phyloP scores from a whole-genome alignment of 2,888 invertebrate species.

The Lapara coniferarum region DNA sequence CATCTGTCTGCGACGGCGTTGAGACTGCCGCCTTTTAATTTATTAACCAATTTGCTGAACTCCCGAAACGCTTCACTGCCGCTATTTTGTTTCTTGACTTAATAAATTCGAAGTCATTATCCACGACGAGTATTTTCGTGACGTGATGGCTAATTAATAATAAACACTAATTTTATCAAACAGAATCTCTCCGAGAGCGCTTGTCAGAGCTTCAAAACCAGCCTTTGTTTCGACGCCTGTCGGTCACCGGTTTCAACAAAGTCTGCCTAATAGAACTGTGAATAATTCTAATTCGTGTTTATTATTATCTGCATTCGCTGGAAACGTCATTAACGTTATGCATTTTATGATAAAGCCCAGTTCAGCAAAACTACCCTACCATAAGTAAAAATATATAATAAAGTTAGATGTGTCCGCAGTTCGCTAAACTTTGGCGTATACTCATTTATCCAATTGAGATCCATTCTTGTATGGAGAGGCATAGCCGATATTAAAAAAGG shows the following conservation, averaged over 20 bases:
- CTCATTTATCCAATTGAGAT: no score
- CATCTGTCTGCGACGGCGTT: slow-evolving; percentile 79
- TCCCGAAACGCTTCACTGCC: slow-evolving; percentile 68
- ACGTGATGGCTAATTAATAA: slow-evolving; percentile 56
- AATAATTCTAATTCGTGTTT: neutral
- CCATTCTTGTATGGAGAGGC: no score
- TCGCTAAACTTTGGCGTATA: no score
- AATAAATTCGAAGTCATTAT: slow-evolving; percentile 76
- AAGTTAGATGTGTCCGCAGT: no score
- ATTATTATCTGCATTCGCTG: neutral
- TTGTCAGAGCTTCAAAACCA: slow-evolving; percentile 16
- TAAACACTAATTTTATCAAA: slow-evolving; percentile 40
- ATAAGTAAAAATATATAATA: no score
- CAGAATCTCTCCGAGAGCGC: slow-evolving; percentile 15
- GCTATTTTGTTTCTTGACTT: slow-evolving; percentile 80
- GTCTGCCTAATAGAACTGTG: neutral
- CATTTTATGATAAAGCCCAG: no score
- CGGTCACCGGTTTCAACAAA: neutral
- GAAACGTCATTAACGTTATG: no score
- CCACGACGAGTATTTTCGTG: slow-evolving; percentile 62
- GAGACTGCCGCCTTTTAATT: slow-evolving; percentile 81
- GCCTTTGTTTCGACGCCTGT: neutral
- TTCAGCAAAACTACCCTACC: no score
- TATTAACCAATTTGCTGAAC: slow-evolving; percentile 82
- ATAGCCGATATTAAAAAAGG: no score